phyloP scores from a whole-genome alignment of 2,888 invertebrate species.

The Troilus luridus region DNA sequence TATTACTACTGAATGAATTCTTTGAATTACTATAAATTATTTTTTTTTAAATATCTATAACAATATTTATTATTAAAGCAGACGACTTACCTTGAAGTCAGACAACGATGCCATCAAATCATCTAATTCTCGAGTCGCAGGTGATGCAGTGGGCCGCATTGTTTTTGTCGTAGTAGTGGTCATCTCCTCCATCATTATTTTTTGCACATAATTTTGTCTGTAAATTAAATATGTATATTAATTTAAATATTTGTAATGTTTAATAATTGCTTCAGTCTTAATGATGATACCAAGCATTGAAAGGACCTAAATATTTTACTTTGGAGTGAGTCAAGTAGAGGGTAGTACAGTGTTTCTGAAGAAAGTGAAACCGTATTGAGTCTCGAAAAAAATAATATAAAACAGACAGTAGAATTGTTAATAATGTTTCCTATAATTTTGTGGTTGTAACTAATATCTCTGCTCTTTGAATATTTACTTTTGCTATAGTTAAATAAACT shows the following conservation, averaged over 20 bases:
- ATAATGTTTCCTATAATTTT: too few species aligned
- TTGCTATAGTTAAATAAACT: too few species aligned
- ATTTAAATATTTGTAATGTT: not conserved
- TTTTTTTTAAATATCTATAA: too few species aligned
- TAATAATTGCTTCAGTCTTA: not conserved
- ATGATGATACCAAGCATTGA: not conserved
- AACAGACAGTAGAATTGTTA: too few species aligned
- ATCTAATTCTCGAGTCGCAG: slow-evolving; percentile 94
- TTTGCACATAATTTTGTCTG: slow-evolving; percentile 69
- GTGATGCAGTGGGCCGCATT: slow-evolving; percentile 77
- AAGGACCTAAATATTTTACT: too few species aligned
- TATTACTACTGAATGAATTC: not conserved
- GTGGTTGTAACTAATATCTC: too few species aligned
- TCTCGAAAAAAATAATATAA: too few species aligned
- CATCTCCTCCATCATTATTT: slow-evolving; percentile 71
- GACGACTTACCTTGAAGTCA: slow-evolving; percentile 87
- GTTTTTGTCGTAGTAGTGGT: slow-evolving; percentile 68
- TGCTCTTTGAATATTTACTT: too few species aligned
- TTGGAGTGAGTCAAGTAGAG: too few species aligned
- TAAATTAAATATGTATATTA: slow-evolving; percentile 66
- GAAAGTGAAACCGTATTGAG: too few species aligned
- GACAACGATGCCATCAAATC: slow-evolving; percentile 96
- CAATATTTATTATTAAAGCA: not conserved
- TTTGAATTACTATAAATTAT: too few species aligned
- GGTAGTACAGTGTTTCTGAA: too few species aligned